A percentile compares a stretch with the other conserved stretches of the same genome.
Conservation (phyloP, 2,888 invertebrate genomes). For the Penaeus monodon region DNA sequence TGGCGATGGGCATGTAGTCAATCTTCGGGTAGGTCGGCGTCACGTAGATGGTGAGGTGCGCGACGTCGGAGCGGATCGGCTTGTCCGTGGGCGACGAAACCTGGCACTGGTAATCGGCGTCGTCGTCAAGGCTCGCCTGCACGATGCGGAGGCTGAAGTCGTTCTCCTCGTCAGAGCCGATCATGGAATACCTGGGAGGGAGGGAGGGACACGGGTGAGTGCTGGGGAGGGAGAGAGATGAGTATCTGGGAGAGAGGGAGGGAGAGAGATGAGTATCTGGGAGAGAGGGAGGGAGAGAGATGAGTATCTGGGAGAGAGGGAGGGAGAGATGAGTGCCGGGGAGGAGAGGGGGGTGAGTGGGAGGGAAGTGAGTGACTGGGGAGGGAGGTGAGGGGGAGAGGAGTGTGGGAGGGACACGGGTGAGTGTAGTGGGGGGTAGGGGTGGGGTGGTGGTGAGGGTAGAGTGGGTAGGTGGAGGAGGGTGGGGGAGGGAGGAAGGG, state of each 20-base stretch:
- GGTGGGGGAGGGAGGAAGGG: not conserved
- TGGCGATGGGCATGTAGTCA: conserved; percentile 84
- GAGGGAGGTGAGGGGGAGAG: too few relatives aligned
- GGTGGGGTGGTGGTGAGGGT: not conserved
- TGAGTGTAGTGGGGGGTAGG: too few relatives aligned
- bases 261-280: not conserved
- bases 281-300: too few relatives aligned
- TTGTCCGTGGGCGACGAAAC: conserved; percentile 78
- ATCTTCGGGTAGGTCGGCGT: conserved; percentile 92
- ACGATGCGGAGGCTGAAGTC: conserved; percentile 92
- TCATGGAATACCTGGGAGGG: conserved; percentile 82
- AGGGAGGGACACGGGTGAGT: not conserved
- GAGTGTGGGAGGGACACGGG: too few relatives aligned
- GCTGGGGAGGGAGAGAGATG: not conserved
- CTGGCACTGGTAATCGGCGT: conserved; percentile 94
- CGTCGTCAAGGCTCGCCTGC: conserved; percentile 91
- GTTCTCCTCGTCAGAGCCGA: conserved; percentile 94
- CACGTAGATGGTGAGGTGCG: conserved; percentile 86
- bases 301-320: too few relatives aligned
- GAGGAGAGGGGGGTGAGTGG: too few relatives aligned
- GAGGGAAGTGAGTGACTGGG: too few relatives aligned
- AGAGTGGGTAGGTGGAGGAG: not conserved
- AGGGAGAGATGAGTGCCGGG: too few relatives aligned
- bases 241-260: not conserved
- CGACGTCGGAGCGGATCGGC: conserved; percentile 87